Conservation (phyloP, 2,888 invertebrate species). For the Liodrosophila aerea region DNA sequence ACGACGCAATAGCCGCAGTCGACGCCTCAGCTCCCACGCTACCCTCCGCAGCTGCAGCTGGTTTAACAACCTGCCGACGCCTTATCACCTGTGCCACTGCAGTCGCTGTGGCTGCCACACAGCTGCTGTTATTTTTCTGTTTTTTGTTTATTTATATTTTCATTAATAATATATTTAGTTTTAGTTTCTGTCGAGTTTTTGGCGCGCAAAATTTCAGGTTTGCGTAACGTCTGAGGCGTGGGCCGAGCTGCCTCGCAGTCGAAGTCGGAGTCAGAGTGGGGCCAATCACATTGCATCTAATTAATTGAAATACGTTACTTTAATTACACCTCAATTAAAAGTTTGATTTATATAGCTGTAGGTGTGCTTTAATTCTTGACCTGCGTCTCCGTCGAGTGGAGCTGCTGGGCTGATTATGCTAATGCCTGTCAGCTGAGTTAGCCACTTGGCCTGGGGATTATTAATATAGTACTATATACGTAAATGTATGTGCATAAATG, state of each 20-base stretch:
- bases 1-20: slow-evolving; percentile 70
- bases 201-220: slow-evolving; percentile 54
- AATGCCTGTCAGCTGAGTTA: slow-evolving; percentile 39
- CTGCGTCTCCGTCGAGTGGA: not conserved
- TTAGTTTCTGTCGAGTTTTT: slow-evolving; percentile 32
- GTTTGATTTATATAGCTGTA: slow-evolving; percentile 64
- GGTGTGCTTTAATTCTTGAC: slow-evolving; percentile 31
- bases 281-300: slow-evolving; percentile 67
- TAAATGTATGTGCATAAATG: too few relatives aligned
- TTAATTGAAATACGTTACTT: slow-evolving; percentile 77
- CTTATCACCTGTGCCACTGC: slow-evolving; percentile 57
- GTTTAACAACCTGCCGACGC: slow-evolving; percentile 54
- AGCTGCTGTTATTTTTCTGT: slow-evolving; percentile 30
- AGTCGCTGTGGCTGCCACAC: slow-evolving; percentile 5
- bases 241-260: slow-evolving; percentile 21
- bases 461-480: slow-evolving; percentile 20
- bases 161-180: slow-evolving; percentile 44
- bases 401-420: slow-evolving; percentile 39
- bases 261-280: slow-evolving; percentile 4
- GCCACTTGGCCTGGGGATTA: slow-evolving; percentile 8
- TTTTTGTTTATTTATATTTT: slow-evolving; percentile 26
- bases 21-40: slow-evolving; percentile 52
- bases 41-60: slow-evolving; percentile 46
- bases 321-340: slow-evolving; percentile 74
- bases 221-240: slow-evolving; percentile 47